Evolutionary conservation across 53 echinoderm and acorn worm genomes (phyloP).

Genomic region (Holothuria leucospilota): DNA sequence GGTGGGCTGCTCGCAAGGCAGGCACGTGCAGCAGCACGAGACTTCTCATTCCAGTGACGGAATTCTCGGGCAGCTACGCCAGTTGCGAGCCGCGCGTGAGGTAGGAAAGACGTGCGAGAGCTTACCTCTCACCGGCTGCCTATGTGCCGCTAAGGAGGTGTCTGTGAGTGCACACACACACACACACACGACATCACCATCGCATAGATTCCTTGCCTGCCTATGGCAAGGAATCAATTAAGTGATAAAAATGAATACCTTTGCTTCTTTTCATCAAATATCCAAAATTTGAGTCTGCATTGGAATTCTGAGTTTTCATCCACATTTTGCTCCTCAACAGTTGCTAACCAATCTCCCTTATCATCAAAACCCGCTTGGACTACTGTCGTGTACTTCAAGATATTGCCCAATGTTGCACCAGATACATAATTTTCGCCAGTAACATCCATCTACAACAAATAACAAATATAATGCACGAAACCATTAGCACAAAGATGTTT

Average conservation of each 20-base stretch:
- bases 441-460: slow-evolving; percentile 78
- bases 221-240: too few relatives aligned
- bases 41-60: too few relatives aligned
- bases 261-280: slow-evolving; percentile 79
- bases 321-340: slow-evolving; percentile 85
- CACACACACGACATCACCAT: too few relatives aligned
- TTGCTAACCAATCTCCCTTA: slow-evolving; percentile 82
- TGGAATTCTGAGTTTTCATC: slow-evolving; percentile 75
- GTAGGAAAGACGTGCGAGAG: too few relatives aligned
- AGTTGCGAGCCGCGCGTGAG: too few relatives aligned
- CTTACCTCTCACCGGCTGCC: too few relatives aligned
- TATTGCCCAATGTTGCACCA: slow-evolving; percentile 71
- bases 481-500: not conserved
- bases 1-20: too few relatives aligned
- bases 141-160: too few relatives aligned
- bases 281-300: slow-evolving; percentile 90
- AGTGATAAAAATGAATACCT: slow-evolving; percentile 49
- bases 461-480: not conserved
- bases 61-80: too few relatives aligned
- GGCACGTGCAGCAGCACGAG: too few relatives aligned
- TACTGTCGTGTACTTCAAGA: slow-evolving; percentile 82
- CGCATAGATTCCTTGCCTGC: too few relatives aligned
- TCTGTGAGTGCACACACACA: too few relatives aligned
- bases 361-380: slow-evolving; percentile 80
- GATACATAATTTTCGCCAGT: slow-evolving; percentile 89